Base-by-base conservation (phyloP, 2,888 invertebrate genomes). In the Macropis europaea region DNA sequence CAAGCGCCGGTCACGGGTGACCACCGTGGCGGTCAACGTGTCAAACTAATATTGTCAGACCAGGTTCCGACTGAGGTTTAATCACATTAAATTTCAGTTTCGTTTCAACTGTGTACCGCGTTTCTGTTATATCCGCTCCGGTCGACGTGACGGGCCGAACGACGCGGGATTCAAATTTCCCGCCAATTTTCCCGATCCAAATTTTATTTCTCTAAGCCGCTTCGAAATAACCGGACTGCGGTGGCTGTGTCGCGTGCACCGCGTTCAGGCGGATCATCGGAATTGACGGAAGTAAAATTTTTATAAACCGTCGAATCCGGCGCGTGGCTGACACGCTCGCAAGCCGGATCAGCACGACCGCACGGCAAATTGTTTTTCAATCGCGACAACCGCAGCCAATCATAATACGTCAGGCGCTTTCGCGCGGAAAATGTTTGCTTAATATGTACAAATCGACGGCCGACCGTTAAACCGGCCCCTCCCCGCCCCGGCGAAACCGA, bases 271-370 rank as follows among this genome's bases (percentile, higher is more conserved):
- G 73, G 30, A 42, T 61, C 66, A 38, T 59, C 53, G 63, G n/a
- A 75, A 69, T 80, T 77, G 69, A 63, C 69, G 38, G 59, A 2
- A 45, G 48, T 74, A 74, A 56, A 77, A 79, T 72, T 69, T 75
- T 70, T 59, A 73, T 63, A 38, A 60, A 69, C 36, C 47, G 50
- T 72, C 77, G 48, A 72, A 50, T 63, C 60, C 15, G 24, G 52
- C 38, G n/a, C n/a, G n/a, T n/a, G 30, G 19, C 36, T 28, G 32
- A 34, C 53, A 34, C 28, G 42, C 32, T 34, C 19, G 30, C 42
- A 56, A 60, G 40, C 56, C 3, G 7, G 15, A 57, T 62, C 52
- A 42, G 28, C 38, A n/a, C n/a, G n/a, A n/a, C n/a, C n/a, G n/a
- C 11, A 11, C 24, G 43, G 28, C 6, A 54, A 53, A 73, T 75